Evolutionary conservation across 92 coral and sea anemone species (phyloP).

Genomic region (Umimayanthus kanabou): DNA sequence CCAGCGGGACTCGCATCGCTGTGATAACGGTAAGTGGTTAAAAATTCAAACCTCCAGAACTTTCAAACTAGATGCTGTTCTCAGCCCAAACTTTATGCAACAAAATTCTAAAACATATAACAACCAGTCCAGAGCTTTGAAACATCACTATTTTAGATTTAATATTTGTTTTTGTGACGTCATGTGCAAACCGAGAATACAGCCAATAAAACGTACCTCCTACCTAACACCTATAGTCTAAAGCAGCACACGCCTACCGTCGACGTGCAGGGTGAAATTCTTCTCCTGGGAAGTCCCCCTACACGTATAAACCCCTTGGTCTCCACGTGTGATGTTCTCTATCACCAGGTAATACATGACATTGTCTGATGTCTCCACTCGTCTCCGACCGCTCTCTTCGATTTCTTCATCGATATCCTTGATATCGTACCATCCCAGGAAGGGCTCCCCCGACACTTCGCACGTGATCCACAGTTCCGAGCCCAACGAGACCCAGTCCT

Average conservation of each 20-base stretch:
- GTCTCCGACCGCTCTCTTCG: conserved; percentile 3
- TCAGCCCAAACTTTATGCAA: no score
- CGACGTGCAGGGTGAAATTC: conserved; percentile 18
- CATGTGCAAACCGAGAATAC: no score
- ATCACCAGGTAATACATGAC: conserved; percentile 8
- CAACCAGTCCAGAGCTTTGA: no score
- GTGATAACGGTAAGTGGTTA: no score
- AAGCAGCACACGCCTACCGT: not conserved
- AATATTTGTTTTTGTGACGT: no score
- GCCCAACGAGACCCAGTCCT: conserved; percentile 3
- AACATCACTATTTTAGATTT: no score
- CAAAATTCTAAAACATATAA: no score
- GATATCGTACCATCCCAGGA: conserved; percentile 35
- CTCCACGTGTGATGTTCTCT: not conserved
- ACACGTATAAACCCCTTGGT: conserved; percentile 16
- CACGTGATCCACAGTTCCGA: conserved; percentile 22
- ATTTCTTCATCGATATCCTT: conserved; percentile 5
- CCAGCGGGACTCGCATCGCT: no score
- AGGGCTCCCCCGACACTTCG: conserved; percentile 10
- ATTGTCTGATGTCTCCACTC: conserved; percentile 5
- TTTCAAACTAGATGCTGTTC: no score
- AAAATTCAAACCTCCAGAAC: no score
- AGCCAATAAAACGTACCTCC: no score
- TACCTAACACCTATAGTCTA: no score
- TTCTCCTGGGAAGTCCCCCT: conserved; percentile 14